phyloP scores from a whole-genome alignment of 2,113 vertebrate genomes.

The Tupaia chinensis region DNA sequence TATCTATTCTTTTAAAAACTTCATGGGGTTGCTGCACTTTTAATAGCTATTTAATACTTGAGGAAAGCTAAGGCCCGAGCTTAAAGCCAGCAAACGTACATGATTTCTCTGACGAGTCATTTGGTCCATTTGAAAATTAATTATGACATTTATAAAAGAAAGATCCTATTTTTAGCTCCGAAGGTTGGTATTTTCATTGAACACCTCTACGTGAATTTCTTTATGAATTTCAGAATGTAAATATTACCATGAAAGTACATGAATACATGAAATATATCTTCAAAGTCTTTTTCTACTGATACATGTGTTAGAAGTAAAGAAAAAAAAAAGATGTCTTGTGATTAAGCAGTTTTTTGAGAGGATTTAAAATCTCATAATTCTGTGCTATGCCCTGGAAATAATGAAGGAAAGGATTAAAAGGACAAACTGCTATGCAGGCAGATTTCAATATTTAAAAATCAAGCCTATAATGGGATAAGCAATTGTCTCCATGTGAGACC shows the following conservation, averaged over 20 bases:
- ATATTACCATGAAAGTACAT: not conserved
- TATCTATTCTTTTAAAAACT: not conserved
- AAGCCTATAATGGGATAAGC: slow-evolving; percentile 22
- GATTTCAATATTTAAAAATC: slow-evolving; percentile 63
- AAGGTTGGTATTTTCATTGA: not conserved
- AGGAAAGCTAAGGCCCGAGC: not conserved
- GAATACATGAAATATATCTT: not conserved
- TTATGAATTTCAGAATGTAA: not conserved
- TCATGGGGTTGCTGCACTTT: not conserved
- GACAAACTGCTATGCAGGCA: not conserved
- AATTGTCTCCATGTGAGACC: slow-evolving; percentile 32
- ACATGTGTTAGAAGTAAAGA: not conserved
- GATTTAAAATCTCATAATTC: slow-evolving; percentile 42
- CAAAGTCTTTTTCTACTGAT: not conserved
- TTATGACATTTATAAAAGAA: not conserved
- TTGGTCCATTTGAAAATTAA: slow-evolving; percentile 16
- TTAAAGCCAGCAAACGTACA: not conserved
- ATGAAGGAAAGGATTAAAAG: slow-evolving; percentile 46
- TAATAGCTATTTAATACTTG: not conserved
- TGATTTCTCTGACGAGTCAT: not conserved
- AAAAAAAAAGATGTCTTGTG: not conserved
- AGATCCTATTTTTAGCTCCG: not conserved
- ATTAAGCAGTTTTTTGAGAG: not conserved
- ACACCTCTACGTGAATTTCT: not conserved
- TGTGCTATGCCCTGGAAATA: not conserved